phyloP scores from a whole-genome alignment of 2,113 vertebrate species.

The Himantopus leucocephalus region DNA sequence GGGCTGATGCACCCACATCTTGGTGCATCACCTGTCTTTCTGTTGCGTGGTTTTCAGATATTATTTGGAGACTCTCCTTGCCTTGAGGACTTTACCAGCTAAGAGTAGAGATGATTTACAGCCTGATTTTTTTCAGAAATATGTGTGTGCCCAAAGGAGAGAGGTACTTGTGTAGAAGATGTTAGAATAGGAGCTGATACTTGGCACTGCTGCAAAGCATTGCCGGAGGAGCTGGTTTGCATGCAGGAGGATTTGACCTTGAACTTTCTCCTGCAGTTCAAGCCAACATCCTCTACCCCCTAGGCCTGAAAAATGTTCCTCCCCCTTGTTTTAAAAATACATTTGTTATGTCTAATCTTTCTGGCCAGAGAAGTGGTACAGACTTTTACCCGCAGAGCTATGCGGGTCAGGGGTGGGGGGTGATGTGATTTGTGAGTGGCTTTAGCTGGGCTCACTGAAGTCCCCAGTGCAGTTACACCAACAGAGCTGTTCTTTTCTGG shows the following conservation, averaged over 20 bases:
- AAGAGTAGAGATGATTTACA: background rate
- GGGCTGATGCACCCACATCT: background rate
- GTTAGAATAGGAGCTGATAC: background rate
- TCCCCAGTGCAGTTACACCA: background rate
- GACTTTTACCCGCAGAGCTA: slow-evolving; percentile 6
- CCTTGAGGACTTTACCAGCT: background rate
- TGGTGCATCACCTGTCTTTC: background rate
- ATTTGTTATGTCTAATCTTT: slow-evolving; percentile 54
- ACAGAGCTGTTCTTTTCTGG: background rate
- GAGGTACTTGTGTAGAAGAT: background rate
- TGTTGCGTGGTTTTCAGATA: background rate
- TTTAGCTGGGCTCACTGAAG: background rate
- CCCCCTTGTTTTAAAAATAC: slow-evolving; percentile 40
- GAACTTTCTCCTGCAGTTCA: slow-evolving; percentile 42
- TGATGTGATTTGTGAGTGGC: slow-evolving; percentile 1
- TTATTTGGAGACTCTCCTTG: background rate
- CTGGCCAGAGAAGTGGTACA: slow-evolving; percentile 5
- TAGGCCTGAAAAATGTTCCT: slow-evolving; percentile 32
- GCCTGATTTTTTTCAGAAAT: background rate
- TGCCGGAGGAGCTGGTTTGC: background rate
- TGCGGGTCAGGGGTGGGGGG: slow-evolving; percentile 8
- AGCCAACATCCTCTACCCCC: slow-evolving; percentile 7
- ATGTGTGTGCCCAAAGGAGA: background rate
- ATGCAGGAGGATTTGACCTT: slow-evolving; percentile 4
- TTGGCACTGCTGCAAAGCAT: background rate